These are phyloP conservation scores for Lasioglossum calceatum DNA, from an alignment of 2,888 invertebrate species.

Conservation along the genomic window DNA sequence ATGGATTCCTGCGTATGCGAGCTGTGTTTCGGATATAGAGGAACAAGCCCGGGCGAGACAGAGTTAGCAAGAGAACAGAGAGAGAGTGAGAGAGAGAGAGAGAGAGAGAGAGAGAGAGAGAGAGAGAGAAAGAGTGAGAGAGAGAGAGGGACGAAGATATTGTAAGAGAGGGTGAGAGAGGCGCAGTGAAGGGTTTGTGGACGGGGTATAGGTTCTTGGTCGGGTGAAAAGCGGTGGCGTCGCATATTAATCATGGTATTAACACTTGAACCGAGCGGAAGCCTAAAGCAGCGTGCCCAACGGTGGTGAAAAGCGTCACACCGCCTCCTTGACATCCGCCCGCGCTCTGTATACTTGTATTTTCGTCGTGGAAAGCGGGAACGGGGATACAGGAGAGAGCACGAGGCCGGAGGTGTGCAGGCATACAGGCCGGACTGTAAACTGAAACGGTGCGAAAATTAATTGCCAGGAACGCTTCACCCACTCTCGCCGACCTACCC, in stretches of 20 bases:
- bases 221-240: constrained; percentile 57
- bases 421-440: constrained; percentile 36
- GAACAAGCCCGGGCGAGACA: not conserved
- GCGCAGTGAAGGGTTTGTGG: constrained; percentile 18
- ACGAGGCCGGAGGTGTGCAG: not conserved
- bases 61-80: not conserved
- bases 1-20: constrained; percentile 20
- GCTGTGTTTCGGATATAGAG: not conserved
- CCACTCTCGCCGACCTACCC: constrained; percentile 50
- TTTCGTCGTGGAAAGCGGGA: constrained; percentile 25
- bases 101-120: not conserved
- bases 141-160: not conserved
- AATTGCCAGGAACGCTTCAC: constrained; percentile 60
- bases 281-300: constrained; percentile 51
- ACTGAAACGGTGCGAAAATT: constrained; percentile 66
- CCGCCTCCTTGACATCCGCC: constrained; percentile 18
- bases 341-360: constrained; percentile 27
- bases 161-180: not conserved
- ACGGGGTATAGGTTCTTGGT: constrained; percentile 19
- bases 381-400: constrained; percentile 4
- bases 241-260: constrained; percentile 70
- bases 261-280: constrained; percentile 59
- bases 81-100: not conserved
- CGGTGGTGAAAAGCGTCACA: constrained; percentile 50
- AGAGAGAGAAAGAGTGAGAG: not conserved